Evolutionary conservation across 2,113 vertebrate species (phyloP).

Genomic region (Carassius auratus): DNA sequence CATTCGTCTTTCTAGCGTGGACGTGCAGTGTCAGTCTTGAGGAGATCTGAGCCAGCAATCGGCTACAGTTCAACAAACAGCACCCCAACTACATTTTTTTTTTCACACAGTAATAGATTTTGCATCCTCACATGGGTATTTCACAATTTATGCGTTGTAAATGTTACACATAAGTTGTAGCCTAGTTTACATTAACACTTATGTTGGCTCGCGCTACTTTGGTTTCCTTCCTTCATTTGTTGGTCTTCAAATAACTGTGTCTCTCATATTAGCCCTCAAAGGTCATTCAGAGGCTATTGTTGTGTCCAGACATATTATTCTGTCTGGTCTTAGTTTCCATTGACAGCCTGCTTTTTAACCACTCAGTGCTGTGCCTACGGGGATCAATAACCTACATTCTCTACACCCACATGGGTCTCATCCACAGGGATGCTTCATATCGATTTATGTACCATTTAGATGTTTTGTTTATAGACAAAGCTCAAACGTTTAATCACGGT

Average conservation of each 20-base stretch:
- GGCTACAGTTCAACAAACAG: constrained; percentile 5
- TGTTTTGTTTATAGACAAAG: background rate
- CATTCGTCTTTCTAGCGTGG: background rate
- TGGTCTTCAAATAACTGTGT: background rate
- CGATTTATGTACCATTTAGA: background rate
- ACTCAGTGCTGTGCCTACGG: background rate
- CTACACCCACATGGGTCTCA: background rate
- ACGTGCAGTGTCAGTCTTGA: constrained; percentile 48
- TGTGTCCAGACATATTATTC: background rate
- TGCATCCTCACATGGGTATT: background rate
- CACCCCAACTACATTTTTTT: background rate
- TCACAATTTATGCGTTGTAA: background rate
- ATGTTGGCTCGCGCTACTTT: background rate
- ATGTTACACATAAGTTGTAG: background rate
- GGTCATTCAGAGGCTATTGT: background rate
- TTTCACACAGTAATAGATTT: background rate
- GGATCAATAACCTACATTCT: constrained; percentile 14
- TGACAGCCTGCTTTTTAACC: background rate
- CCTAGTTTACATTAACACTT: background rate
- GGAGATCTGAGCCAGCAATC: constrained; percentile 22
- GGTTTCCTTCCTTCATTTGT: background rate
- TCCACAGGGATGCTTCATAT: constrained; percentile 25
- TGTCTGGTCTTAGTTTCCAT: background rate
- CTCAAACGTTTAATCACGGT: background rate
- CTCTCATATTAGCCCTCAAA: background rate